phyloP scores from a whole-genome alignment of 2,888 invertebrate genomes.

The Operophtera brumata region DNA sequence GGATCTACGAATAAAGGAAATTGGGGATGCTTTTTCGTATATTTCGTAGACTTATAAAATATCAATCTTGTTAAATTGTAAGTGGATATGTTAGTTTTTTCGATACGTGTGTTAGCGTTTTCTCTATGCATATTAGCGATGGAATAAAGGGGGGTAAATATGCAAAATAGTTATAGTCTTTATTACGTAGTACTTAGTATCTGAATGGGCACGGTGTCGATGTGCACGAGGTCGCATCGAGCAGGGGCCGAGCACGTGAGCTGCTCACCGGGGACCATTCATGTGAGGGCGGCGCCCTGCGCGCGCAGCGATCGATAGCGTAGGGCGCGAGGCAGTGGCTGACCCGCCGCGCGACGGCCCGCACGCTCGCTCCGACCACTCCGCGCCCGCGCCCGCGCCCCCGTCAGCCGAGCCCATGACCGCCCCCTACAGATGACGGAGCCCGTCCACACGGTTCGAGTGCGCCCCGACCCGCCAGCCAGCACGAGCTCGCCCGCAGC shows the following conservation, averaged over 20 bases:
- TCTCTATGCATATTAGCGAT: too few relatives aligned
- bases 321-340: slow-evolving; percentile 65
- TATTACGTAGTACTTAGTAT: slow-evolving; percentile 30
- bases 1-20: not conserved
- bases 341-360: slow-evolving; percentile 66
- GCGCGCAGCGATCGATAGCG: slow-evolving; percentile 69
- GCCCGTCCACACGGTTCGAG: slow-evolving; percentile 70
- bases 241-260: slow-evolving; percentile 70
- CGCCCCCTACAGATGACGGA: slow-evolving; percentile 79
- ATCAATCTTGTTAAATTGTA: not conserved
- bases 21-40: not conserved
- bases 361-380: slow-evolving; percentile 52
- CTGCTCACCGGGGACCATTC: slow-evolving; percentile 72
- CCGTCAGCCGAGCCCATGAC: slow-evolving; percentile 60
- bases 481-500: slow-evolving; percentile 57
- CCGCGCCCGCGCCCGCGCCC: slow-evolving; percentile 40
- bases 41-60: not conserved
- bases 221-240: slow-evolving; percentile 46
- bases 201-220: slow-evolving; percentile 41
- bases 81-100: not conserved
- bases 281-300: slow-evolving; percentile 70
- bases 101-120: not conserved
- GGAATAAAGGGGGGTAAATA: not conserved
- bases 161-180: slow-evolving; percentile 4
- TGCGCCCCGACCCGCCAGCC: slow-evolving; percentile 55